Evolutionary conservation across 2,113 vertebrate genomes (phyloP), one percentile per base, ranked within the genome.

Genomic region (Rana temporaria): DNA sequence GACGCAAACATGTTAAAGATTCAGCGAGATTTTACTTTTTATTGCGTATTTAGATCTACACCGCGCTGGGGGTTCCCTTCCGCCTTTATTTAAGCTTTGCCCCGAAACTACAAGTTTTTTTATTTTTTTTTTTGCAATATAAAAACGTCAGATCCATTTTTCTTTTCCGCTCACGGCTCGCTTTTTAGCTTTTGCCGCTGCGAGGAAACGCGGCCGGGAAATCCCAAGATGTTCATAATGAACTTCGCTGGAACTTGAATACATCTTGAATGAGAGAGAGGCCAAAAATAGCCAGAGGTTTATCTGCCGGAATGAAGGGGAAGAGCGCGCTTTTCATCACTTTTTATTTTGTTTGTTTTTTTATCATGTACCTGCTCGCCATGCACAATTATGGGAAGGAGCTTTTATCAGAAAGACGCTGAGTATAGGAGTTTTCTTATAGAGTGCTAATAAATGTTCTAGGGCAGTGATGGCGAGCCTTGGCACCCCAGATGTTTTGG

Each of bases 141-240:
- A 42, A 75, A 75, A 75, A 75, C 32, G 56, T 75, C 72, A 75
- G 60, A 60, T 75, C 32, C 56, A 62, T 75, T 60, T 75, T 75
- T 62, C 72, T 38, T 75, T 75, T 75, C 14, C 38, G 72, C 72
- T 60, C 72, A 20, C 26, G 34, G 71, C 71, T 56, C n/a, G 38
- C 30, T 65, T 6, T 6, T 65, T 30, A 6, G 16, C 15, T 32
- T 32, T 30, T 62, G 56, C 57, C 38, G 72, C 72, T 62, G 56
- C n/a, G 9, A 60, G 72, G 72, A 62, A 75, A 75, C 19, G 11
- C 56, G 24, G 72, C 60, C 72, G 60, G 72, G 72, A 30, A 75
- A 42, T 75, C 57, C 72, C 72, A 75, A 42, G 57, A 56, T 74
- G 55, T 20, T 20, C 19, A 14, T 60, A 56, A 60, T 74, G 53